A percentile compares a stretch with the other conserved stretches of the same genome.
Conservation (phyloP, 2,797 vertebrate genomes). For the Epinephelus malabaricus region DNA sequence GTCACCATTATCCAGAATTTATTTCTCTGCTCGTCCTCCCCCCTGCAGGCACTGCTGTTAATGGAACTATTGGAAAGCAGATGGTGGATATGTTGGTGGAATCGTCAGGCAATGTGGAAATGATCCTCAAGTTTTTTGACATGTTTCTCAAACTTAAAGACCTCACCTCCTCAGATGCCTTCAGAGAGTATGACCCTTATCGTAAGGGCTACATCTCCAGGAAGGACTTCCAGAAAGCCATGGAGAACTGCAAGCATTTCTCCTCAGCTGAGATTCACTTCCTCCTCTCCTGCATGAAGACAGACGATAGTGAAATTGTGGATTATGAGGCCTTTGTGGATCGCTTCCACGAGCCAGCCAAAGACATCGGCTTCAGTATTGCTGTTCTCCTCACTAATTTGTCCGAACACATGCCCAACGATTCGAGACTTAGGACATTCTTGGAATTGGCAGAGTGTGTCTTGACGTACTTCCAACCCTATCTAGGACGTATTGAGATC, state of each 20-base stretch:
- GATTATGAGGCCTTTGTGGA: slow-evolving; percentile 94
- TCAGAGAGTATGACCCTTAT: slow-evolving; percentile 92
- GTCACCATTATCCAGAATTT: neutral
- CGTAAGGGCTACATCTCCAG: slow-evolving; percentile 91
- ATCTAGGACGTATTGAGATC: slow-evolving; percentile 95
- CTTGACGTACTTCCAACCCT: slow-evolving; percentile 93
- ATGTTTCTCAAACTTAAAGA: slow-evolving; percentile 98
- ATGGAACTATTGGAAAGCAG: slow-evolving; percentile 97
- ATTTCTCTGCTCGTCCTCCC: neutral
- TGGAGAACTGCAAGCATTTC: slow-evolving; percentile 94
- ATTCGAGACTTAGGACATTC: slow-evolving; percentile 90
- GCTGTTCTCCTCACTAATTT: slow-evolving; percentile 95
- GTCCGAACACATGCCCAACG: slow-evolving; percentile 96
- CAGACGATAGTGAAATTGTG: slow-evolving; percentile 89
- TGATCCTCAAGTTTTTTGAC: slow-evolving; percentile 97
- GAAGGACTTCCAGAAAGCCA: slow-evolving; percentile 95
- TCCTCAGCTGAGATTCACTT: slow-evolving; percentile 91
- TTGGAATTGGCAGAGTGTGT: slow-evolving; percentile 92
- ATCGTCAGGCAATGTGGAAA: slow-evolving; percentile 94
- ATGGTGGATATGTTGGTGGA: slow-evolving; percentile 99
- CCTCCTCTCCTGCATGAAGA: slow-evolving; percentile 91
- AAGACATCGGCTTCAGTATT: slow-evolving; percentile 96
- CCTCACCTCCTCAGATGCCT: slow-evolving; percentile 92
- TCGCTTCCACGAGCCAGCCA: slow-evolving; percentile 95
- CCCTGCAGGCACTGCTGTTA: slow-evolving; percentile 92